Evolutionary conservation across 2,113 vertebrate genomes (phyloP), one percentile per base, ranked within the genome.

Genomic region (Macquaria australasica): DNA sequence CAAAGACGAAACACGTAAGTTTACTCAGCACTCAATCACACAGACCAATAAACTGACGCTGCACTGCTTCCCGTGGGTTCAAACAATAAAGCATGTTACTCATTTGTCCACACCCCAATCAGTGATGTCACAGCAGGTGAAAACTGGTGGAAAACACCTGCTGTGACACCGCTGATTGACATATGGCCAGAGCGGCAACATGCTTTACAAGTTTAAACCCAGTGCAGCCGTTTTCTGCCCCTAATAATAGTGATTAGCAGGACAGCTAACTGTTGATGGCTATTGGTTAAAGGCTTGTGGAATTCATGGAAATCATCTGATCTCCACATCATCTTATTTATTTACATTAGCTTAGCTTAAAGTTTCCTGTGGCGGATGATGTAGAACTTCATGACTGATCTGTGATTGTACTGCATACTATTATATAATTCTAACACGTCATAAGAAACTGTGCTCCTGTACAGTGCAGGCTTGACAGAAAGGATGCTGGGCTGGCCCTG

Each of bases 381-480:
- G n/a, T n/a, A n/a, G n/a, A n/a, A n/a, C n/a, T n/a, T n/a, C n/a
- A n/a, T n/a, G n/a, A n/a, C n/a, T n/a, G n/a, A n/a, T n/a, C n/a
- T n/a, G n/a, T n/a, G n/a, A n/a, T n/a, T n/a, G n/a, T n/a, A 37
- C 56, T 53, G 78, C 37, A 79, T 50, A 31, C 45, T 23, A 28
- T 87, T 80, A 41, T 20, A 41, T 56, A 68, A 81, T 62, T 21
- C 16, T 43, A 53, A 58, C 6, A 50, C 25, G 31, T 48, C 31
- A 59, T 51, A 25, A 51, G n/a, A 58, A 39, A 58, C 20, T 51
- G 50, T 59, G 25, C n/a, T 58, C 34, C 43, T 77, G 23, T 34
- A 16, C 69, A 58, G 58, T 79, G 56, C 60, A 73, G 48, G 59
- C 28, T 63, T 4, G 50, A 79, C 70, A 88, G 53, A 82, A 75